Base-by-base conservation (phyloP, 2,113 vertebrate species). In the Hemiscyllium ocellatum region DNA sequence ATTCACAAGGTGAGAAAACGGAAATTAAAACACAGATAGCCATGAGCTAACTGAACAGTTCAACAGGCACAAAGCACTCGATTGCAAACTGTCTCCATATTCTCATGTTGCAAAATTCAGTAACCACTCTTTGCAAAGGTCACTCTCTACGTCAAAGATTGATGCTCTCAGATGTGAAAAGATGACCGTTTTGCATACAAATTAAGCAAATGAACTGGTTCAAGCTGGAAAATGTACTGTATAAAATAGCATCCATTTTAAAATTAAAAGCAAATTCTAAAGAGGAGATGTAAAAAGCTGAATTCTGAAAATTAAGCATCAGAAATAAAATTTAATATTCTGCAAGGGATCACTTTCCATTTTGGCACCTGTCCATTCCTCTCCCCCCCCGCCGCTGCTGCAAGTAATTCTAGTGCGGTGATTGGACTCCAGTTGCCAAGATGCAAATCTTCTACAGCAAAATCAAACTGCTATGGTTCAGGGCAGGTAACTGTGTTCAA, bases 251-350 rank as follows among this genome's bases (percentile, higher is more conserved):
- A 94, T 17, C 91, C 22, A 68, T 8, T 26, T 47, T 69, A 69
- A 68, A 29, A 8, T 33, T 83, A 83, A 83, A 83, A 83, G 26
- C 20, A 87, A 50, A 17, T 13, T 61, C 2, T n/a, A 52, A 89
- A 61, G 17, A 52, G 61, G 26, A 61, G 42, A 37, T 89, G 56
- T 29, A 12, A 90, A 90, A 90, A 90, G 52, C 4, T 61, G 87
- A 33, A 94, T 94, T 94, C n/a, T 94, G 65, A 94, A 94, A 70
- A 47, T 47, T 94, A 68, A 56, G 47, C 29, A 42, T 68, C 66
- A 69, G 69, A 90, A 90, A 12, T 69, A 66, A 94, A 69, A 69
- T 69, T 37, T 24, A 24, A 94, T 22, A 94, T 70, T 94, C 20
- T 94, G 91, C 37, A 42, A 69, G 91, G 87, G 33, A n/a, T 52